Evolutionary conservation across 2,113 vertebrate genomes (phyloP).

Genomic region (Daubentonia madagascariensis): DNA sequence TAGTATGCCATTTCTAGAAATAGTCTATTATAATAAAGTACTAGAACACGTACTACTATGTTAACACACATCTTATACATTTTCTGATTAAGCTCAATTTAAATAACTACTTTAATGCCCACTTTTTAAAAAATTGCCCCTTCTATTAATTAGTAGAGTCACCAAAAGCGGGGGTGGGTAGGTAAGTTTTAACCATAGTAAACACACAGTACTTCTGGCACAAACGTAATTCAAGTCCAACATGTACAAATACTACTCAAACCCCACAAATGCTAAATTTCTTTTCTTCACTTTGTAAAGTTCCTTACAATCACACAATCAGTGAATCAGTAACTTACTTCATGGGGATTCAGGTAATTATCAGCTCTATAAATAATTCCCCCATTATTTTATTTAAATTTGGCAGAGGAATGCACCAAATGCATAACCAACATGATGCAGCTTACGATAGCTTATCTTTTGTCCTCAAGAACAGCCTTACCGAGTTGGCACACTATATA

Average conservation of each 20-base stretch:
- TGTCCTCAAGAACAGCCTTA: conserved; percentile 80
- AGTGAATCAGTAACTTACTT: neutral
- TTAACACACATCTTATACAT: neutral
- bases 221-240: conserved; percentile 10
- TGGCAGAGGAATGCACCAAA: conserved; percentile 66
- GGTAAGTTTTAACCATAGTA: conserved; percentile 10
- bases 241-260: neutral
- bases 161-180: neutral
- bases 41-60: neutral
- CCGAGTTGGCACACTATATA: conserved; percentile 77
- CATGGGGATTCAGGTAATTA: neutral
- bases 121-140: neutral
- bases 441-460: conserved; percentile 77
- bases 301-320: neutral
- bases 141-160: conserved; percentile 14
- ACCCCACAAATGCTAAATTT: neutral
- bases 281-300: neutral
- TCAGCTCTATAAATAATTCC: neutral
- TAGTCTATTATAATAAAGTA: neutral
- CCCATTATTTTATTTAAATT: conserved; percentile 55
- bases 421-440: conserved; percentile 76
- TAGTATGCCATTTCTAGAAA: neutral
- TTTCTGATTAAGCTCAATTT: neutral
- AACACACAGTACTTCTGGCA: neutral
- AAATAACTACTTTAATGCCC: conserved; percentile 13